Base-by-base conservation (phyloP, 2,797 vertebrate species). In the Clarias laeviceps region DNA sequence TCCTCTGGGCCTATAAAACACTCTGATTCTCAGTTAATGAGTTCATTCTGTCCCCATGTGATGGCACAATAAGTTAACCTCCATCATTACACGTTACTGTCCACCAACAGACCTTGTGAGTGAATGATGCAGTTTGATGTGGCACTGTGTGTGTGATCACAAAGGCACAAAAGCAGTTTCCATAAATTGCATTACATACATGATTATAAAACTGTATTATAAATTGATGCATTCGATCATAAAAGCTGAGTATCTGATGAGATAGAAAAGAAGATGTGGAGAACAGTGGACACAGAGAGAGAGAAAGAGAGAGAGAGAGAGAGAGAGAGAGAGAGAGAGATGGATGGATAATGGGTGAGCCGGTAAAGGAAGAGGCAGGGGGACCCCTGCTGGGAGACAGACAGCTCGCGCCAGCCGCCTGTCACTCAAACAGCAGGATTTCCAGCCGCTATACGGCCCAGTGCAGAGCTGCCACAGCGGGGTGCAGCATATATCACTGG, bases 381-480 rank as follows among this genome's bases (percentile, higher is more conserved):
- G 90, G 91, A 89, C 91, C 93, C 94, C 95, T 92, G 93, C 92
- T 87, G 94, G 92, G 93, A 95, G 91, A 92, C 90, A 94, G 94
- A 93, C 93, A 88, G 56, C 91, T 88, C 88, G 90, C 88, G 90
- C 88, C 92, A 93, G 93, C 91, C 91, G 89, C 90, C 93, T 95
- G 95, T 95, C 95, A 95, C 91, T 95, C 94, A 96, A 94, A 91
- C 95, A 96, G 93, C 93, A 92, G 95, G 96, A 91, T 92, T 91
- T 90, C 91, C 88, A 92, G 92, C 92, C 56, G 54, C 93, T 96
- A 95, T 94, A 96, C 84, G 68, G 88, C 85, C 90, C 87, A 83
- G 90, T n/a, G 85, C 87, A 91, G 92, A 90, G 93, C 89, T 90
- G 86, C 93, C 91, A 91, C 93, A 91, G 92, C 92, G 91, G 94